Percentiles rank a stretch among this genome's conserved stretches.
phyloP scores from a whole-genome alignment of 2,797 vertebrate species.

The Podarcis lilfordi region DNA sequence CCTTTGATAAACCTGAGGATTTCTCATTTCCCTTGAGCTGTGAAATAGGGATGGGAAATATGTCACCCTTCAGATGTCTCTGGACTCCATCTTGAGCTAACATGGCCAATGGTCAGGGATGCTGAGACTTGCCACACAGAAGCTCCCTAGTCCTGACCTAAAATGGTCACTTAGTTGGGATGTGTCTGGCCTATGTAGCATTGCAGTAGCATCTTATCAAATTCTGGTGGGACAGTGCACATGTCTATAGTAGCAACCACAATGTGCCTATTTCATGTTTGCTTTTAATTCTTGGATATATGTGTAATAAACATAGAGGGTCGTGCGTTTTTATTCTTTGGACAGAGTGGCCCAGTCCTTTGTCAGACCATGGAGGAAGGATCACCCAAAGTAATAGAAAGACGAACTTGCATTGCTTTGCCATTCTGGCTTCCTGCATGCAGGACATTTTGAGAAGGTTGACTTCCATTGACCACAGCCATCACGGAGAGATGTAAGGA shows the following conservation, averaged over 20 bases:
- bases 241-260: neutral
- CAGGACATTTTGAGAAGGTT: neutral
- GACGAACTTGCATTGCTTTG: neutral
- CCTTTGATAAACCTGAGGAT: too few species aligned
- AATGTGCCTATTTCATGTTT: neutral
- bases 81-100: too few species aligned
- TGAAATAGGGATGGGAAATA: too few species aligned
- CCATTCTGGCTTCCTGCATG: neutral
- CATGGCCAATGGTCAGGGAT: too few species aligned
- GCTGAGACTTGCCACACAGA: too few species aligned
- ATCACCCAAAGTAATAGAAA: neutral
- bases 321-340: neutral
- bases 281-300: neutral
- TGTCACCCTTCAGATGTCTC: too few species aligned
- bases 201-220: neutral
- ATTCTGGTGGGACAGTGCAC: neutral
- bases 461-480: neutral
- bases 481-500: neutral
- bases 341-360: neutral
- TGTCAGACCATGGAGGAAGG: neutral
- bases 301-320: neutral
- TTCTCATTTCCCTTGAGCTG: too few species aligned
- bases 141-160: neutral
- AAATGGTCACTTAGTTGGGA: neutral
- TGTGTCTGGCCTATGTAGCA: neutral